Conservation (phyloP, 2,888 invertebrate species). For the Calameuta filiformis region DNA sequence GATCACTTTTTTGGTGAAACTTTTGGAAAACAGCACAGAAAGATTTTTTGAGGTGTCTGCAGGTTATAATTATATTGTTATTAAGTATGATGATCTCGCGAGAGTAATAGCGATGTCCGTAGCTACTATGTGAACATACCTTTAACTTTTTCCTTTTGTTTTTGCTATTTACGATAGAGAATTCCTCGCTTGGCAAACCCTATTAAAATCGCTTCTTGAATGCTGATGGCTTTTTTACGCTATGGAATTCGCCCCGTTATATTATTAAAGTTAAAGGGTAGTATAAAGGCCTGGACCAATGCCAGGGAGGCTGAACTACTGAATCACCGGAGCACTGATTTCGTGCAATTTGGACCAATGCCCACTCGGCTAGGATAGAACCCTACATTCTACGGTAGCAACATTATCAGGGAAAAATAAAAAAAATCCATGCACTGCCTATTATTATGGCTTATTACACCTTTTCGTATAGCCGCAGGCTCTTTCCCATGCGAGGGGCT, state of each 20-base stretch:
- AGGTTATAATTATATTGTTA: constrained; percentile 28
- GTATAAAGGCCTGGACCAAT: constrained; percentile 34
- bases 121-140: not conserved
- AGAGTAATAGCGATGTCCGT: not conserved
- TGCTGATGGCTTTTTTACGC: constrained; percentile 44
- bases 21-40: not conserved
- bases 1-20: not conserved
- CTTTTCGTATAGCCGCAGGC: not conserved
- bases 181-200: not conserved
- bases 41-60: not conserved
- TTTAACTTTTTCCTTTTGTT: not conserved
- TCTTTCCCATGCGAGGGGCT: not conserved
- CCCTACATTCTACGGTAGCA: constrained; percentile 24
- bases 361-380: constrained; percentile 2
- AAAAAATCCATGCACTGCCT: not conserved
- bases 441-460: constrained; percentile 49
- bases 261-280: not conserved
- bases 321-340: constrained; percentile 6
- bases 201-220: constrained; percentile 21
- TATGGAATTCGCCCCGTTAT: constrained; percentile 30
- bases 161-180: constrained; percentile 12
- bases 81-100: constrained; percentile 20
- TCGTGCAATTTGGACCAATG: not conserved
- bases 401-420: not conserved
- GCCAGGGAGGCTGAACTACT: constrained; percentile 45